phyloP scores from a whole-genome alignment of 2,797 vertebrate genomes.

The Crenichthys baileyi region DNA sequence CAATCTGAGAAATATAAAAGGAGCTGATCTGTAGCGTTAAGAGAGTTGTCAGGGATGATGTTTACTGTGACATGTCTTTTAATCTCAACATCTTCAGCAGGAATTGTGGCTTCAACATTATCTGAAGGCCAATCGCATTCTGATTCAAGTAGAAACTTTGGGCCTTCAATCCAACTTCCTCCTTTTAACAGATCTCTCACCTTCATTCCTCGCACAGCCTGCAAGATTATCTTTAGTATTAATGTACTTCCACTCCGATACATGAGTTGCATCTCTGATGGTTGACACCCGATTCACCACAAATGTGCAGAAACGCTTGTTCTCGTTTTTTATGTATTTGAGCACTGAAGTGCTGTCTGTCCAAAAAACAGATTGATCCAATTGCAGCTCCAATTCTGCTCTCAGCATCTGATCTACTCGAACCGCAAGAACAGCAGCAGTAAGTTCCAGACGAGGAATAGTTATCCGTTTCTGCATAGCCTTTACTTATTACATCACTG shows the following conservation, averaged over 20 bases:
- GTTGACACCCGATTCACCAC: neutral
- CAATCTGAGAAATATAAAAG: too few species aligned
- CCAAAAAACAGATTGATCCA: neutral
- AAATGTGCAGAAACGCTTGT: neutral
- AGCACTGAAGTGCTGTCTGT: conserved; percentile 3
- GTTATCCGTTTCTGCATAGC: neutral
- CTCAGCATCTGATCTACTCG: neutral
- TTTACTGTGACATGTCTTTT: neutral
- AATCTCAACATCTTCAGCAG: neutral
- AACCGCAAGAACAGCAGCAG: neutral
- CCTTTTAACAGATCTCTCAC: neutral
- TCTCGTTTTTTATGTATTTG: neutral
- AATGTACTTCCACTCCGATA: neutral
- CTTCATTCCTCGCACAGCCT: neutral
- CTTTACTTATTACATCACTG: too few species aligned
- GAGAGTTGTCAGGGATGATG: too few species aligned
- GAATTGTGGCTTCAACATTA: neutral
- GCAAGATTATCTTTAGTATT: neutral
- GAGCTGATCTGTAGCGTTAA: too few species aligned
- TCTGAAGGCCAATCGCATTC: neutral
- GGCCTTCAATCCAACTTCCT: neutral
- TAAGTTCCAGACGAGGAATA: neutral
- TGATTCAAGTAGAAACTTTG: neutral
- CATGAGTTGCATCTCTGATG: neutral
- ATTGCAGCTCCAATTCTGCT: neutral